These are phyloP conservation scores for Lepilemur septentrionalis DNA, from an alignment of 2,797 vertebrate species.

Conservation along the genomic window DNA sequence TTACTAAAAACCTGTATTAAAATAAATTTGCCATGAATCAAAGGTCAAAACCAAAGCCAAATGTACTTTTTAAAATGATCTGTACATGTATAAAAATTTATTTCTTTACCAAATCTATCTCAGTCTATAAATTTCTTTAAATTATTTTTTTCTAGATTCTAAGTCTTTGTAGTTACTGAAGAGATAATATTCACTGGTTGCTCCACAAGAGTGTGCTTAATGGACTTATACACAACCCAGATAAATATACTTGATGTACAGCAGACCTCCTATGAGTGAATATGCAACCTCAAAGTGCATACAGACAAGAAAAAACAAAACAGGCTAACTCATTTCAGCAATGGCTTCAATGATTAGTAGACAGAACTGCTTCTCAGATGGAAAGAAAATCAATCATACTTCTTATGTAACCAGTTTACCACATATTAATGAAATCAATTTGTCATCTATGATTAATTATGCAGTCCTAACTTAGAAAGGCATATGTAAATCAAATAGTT, in stretches of 20 bases:
- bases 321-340: neutral
- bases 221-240: neutral
- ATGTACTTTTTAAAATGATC: neutral
- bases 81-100: neutral
- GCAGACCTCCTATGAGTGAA: neutral
- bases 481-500: conserved; percentile 62
- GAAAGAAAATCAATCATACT: conserved; percentile 61
- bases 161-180: neutral
- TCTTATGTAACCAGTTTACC: conserved; percentile 47
- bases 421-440: conserved; percentile 65
- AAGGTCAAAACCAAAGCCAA: conserved; percentile 37
- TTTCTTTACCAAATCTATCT: neutral
- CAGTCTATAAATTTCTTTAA: neutral
- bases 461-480: conserved; percentile 34
- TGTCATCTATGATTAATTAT: conserved; percentile 58
- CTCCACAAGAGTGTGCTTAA: neutral
- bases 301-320: neutral
- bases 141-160: neutral
- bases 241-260: neutral
- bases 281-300: neutral
- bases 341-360: conserved; percentile 30
- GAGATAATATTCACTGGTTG: neutral
- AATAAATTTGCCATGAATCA: neutral
- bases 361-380: conserved; percentile 7
- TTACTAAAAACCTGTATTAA: neutral